These are phyloP conservation scores for Temnothorax curvispinosus DNA, from an alignment of 1,140 invertebrate genomes.

Conservation along the genomic window DNA sequence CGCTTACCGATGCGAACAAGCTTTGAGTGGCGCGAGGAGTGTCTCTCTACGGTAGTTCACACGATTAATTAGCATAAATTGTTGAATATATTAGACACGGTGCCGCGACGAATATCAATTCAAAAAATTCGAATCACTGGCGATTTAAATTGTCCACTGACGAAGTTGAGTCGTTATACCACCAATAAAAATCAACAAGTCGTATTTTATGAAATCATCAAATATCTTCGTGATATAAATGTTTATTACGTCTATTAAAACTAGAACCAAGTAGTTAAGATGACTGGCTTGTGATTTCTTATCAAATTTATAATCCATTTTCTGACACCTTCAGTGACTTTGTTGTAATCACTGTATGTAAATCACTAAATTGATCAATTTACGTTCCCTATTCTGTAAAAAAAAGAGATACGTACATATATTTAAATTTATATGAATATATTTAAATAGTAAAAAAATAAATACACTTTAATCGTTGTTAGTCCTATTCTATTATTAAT, in stretches of 20 bases:
- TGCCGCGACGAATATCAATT: constrained; percentile 14
- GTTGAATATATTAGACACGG: background rate
- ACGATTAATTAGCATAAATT: constrained; percentile 17
- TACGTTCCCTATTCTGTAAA: background rate
- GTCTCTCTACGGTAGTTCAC: background rate
- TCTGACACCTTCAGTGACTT: background rate
- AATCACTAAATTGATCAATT: background rate
- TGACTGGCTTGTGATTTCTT: background rate
- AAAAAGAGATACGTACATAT: no score
- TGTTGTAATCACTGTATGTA: background rate
- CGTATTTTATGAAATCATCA: background rate
- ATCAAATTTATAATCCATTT: background rate
- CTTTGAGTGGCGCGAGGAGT: constrained; percentile 25
- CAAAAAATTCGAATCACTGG: no score
- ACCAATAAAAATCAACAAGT: background rate
- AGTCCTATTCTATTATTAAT: background rate
- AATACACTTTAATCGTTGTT: background rate
- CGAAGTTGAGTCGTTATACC: background rate
- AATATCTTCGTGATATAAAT: background rate
- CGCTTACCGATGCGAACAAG: background rate
- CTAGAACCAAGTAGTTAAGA: background rate
- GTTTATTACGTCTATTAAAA: background rate
- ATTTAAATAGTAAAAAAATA: constrained; percentile 11
- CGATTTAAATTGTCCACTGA: background rate
- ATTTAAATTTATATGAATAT: background rate